phyloP scores from a whole-genome alignment of 2,888 invertebrate genomes.

The Campaea margaritaria region DNA sequence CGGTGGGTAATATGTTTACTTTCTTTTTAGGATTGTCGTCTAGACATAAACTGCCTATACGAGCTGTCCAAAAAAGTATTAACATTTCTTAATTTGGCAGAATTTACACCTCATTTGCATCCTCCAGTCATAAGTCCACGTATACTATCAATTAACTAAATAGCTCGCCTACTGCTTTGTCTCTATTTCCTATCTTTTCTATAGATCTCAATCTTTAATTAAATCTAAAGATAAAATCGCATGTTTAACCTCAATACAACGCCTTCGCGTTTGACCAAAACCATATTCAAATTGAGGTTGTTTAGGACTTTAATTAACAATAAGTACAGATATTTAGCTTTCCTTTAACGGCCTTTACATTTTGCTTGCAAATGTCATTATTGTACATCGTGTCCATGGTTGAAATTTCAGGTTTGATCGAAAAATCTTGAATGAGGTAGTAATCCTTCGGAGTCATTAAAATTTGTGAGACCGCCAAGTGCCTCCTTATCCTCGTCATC shows the following conservation, averaged over 20 bases:
- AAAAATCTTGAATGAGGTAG: too few relatives aligned
- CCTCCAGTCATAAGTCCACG: constrained; percentile 19
- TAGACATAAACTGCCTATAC: not conserved
- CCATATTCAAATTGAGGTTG: not conserved
- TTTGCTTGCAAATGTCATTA: too few relatives aligned
- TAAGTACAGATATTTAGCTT: too few relatives aligned
- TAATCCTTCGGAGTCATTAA: too few relatives aligned
- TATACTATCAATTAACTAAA: constrained; percentile 34
- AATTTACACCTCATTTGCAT: constrained; percentile 19
- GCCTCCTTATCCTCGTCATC: too few relatives aligned
- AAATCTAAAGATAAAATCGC: constrained; percentile 16
- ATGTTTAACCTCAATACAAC: constrained; percentile 25
- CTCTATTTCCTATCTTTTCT: constrained; percentile 24
- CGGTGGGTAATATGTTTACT: not conserved
- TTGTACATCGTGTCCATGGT: too few relatives aligned
- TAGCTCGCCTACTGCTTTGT: constrained; percentile 29
- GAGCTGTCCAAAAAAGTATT: constrained; percentile 1
- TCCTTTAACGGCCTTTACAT: too few relatives aligned
- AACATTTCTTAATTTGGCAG: constrained; percentile 10
- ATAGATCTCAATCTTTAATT: constrained; percentile 21
- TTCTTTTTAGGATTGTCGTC: not conserved
- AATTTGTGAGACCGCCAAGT: too few relatives aligned
- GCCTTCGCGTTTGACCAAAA: constrained; percentile 27
- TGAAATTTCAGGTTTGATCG: too few relatives aligned
- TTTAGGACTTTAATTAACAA: too few relatives aligned